phyloP scores from a whole-genome alignment of 2,113 vertebrate species.

The Patagioenas fasciata region DNA sequence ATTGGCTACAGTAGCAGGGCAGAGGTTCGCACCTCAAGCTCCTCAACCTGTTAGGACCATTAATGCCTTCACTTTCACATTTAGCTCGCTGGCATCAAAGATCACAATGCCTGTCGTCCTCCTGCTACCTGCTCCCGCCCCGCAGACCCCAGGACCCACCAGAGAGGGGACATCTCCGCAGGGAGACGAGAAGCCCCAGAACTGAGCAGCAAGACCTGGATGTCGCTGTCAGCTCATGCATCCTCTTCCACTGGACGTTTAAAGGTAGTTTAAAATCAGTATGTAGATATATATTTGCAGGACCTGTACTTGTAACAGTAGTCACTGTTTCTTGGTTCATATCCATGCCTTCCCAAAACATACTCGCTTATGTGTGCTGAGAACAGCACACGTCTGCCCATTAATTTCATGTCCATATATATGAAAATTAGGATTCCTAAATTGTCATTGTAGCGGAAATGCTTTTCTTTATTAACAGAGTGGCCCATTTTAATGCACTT shows the following conservation, averaged over 20 bases:
- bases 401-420: not conserved
- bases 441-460: not conserved
- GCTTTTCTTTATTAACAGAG: slow-evolving; percentile 14
- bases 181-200: not conserved
- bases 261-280: not conserved
- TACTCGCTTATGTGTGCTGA: not conserved
- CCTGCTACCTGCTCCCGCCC: not conserved
- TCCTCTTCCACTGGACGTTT: not conserved
- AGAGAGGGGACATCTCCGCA: not conserved
- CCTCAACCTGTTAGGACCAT: not conserved
- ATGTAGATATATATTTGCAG: not conserved
- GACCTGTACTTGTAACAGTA: not conserved
- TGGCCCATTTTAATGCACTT: not conserved
- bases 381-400: not conserved
- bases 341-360: not conserved
- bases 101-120: fast-evolving
- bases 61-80: not conserved
- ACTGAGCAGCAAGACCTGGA: fast-evolving
- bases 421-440: not conserved
- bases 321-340: not conserved
- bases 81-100: not conserved
- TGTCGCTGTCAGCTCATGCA: not conserved
- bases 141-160: fast-evolving
- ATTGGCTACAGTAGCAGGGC: too few species aligned
- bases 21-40: not conserved